Conservation (phyloP, 1,140 invertebrate species). For the Lucilia sericata region DNA sequence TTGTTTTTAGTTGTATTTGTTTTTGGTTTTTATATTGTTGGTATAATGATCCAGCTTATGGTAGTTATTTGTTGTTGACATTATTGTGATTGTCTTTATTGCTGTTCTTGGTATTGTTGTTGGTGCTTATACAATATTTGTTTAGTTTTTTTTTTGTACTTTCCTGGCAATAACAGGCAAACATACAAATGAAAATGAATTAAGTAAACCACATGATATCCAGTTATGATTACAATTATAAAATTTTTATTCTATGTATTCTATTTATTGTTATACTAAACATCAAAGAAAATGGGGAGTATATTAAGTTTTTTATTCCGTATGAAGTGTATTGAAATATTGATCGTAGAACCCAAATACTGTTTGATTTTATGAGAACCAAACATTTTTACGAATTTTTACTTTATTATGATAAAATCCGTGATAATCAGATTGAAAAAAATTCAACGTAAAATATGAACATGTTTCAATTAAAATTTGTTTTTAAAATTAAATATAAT, state of each 20-base stretch:
- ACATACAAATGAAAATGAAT: constrained; percentile 39
- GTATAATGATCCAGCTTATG: constrained; percentile 20
- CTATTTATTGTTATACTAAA: not conserved
- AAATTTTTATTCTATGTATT: not conserved
- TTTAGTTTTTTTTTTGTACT: not conserved
- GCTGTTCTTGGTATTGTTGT: constrained; percentile 7
- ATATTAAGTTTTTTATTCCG: no score
- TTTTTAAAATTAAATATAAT: no score
- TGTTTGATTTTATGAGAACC: no score
- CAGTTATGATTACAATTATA: constrained; percentile 38
- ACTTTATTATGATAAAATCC: no score
- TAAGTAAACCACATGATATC: constrained; percentile 36
- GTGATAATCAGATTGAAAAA: no score
- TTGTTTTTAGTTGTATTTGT: constrained; percentile 19
- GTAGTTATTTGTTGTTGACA: constrained; percentile 36
- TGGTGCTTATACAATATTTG: not conserved
- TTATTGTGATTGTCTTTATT: constrained; percentile 10
- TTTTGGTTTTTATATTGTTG: constrained; percentile 24
- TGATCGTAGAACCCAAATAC: no score
- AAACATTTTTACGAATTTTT: no score
- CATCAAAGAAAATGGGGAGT: no score
- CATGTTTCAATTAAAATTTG: no score
- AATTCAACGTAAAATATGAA: no score
- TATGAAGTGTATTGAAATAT: no score
- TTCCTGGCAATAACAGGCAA: constrained; percentile 5